These are phyloP conservation scores for Leuciscus waleckii DNA, from an alignment of 2,797 vertebrate genomes.

Conservation along the genomic window DNA sequence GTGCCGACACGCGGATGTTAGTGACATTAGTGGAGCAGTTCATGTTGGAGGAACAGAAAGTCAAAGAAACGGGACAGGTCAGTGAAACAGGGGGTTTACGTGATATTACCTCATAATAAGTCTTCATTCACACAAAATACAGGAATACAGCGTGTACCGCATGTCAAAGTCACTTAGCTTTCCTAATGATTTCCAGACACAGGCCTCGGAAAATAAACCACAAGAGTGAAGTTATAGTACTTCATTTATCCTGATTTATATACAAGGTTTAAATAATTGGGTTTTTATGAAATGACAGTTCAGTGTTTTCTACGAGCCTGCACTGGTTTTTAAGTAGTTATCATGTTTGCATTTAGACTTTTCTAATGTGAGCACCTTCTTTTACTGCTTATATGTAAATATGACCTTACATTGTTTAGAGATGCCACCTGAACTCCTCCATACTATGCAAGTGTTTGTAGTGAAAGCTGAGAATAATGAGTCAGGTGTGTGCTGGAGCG, in stretches of 20 bases:
- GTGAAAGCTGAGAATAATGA: neutral
- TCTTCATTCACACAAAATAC: constrained; percentile 61
- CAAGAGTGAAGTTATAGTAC: neutral
- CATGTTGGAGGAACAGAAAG: neutral
- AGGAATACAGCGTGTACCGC: constrained; percentile 75
- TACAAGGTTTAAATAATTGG: neutral
- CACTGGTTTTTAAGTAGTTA: neutral
- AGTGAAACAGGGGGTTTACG: constrained; percentile 73
- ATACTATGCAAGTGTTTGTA: neutral
- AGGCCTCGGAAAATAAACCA: constrained; percentile 49
- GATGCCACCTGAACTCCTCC: neutral
- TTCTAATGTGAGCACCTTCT: neutral
- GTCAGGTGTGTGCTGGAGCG: constrained; percentile 34
- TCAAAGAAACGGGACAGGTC: too few relatives aligned
- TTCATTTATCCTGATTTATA: neutral
- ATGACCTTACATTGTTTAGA: neutral
- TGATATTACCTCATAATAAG: constrained; percentile 81
- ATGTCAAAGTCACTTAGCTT: constrained; percentile 64
- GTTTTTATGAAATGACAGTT: constrained; percentile 23
- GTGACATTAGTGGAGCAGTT: neutral
- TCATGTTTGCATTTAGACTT: neutral
- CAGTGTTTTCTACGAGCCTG: neutral
- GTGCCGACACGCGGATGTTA: neutral
- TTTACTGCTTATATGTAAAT: neutral
- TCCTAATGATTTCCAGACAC: constrained; percentile 57